Conservation (phyloP, 2,113 vertebrate genomes). For the Zosterops hypoxanthus region DNA sequence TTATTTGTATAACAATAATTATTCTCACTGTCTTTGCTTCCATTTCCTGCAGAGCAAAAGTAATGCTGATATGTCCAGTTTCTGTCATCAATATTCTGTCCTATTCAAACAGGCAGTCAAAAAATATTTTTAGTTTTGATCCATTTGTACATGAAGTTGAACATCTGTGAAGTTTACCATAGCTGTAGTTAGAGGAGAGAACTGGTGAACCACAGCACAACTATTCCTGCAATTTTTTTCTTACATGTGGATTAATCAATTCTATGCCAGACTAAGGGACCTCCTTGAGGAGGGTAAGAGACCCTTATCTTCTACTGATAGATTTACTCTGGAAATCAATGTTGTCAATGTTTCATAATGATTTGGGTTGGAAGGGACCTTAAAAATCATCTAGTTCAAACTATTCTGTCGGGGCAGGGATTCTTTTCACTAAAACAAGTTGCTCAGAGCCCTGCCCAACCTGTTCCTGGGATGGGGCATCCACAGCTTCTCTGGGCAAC, state of each 20-base stretch:
- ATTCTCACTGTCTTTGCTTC: background rate
- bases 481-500: background rate
- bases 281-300: background rate
- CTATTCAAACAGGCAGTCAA: background rate
- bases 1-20: background rate
- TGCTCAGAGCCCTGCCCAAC: background rate
- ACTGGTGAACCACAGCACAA: background rate
- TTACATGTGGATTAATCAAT: background rate
- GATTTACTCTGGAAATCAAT: background rate
- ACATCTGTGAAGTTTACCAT: background rate
- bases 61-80: background rate
- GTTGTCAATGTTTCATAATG: background rate
- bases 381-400: background rate
- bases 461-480: background rate
- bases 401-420: fast-evolving
- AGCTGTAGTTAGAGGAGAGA: background rate
- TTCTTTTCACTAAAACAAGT: background rate
- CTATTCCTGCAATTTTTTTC: background rate
- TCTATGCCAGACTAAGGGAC: background rate
- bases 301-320: background rate
- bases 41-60: background rate
- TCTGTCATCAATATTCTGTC: background rate
- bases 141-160: background rate
- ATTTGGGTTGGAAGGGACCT: background rate
- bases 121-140: background rate